Evolutionary conservation across 2,888 invertebrate genomes (phyloP).

Genomic region (Macrostomum cliftonense): DNA sequence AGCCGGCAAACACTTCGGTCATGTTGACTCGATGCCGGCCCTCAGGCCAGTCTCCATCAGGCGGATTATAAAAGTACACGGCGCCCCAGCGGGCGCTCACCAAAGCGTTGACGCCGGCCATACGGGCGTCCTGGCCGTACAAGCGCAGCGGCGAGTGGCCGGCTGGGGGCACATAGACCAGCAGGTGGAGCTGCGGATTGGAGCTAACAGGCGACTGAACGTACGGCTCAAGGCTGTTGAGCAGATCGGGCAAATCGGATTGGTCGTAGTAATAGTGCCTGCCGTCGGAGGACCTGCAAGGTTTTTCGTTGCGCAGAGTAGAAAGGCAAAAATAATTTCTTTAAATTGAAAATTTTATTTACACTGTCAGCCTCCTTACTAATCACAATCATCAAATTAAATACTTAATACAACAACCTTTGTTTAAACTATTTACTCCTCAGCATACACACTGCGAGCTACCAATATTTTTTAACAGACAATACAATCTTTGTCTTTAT

Average conservation of each 20-base stretch:
- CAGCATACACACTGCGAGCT: too few relatives aligned
- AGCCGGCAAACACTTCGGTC: slow-evolving; percentile 53
- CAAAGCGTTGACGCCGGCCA: slow-evolving; percentile 33
- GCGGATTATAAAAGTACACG: slow-evolving; percentile 48
- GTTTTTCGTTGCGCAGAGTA: too few relatives aligned
- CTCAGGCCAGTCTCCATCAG: slow-evolving; percentile 13
- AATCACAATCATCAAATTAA: too few relatives aligned
- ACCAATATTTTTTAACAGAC: too few relatives aligned
- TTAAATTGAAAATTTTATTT: too few relatives aligned
- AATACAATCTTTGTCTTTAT: too few relatives aligned
- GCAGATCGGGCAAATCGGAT: slow-evolving; percentile 56
- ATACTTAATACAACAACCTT: too few relatives aligned
- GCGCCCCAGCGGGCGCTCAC: slow-evolving; percentile 61
- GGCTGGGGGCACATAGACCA: slow-evolving; percentile 57
- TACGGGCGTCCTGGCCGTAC: slow-evolving; percentile 41
- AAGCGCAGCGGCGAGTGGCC: slow-evolving; percentile 52
- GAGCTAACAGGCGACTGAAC: slow-evolving; percentile 57
- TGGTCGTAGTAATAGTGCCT: slow-evolving; percentile 47
- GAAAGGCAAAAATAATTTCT: too few relatives aligned
- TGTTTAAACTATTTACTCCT: too few relatives aligned
- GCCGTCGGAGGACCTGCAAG: slow-evolving; percentile 46
- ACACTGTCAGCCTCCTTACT: too few relatives aligned
- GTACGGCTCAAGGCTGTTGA: slow-evolving; percentile 68
- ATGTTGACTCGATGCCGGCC: slow-evolving; percentile 39
- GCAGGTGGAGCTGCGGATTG: slow-evolving; percentile 61